phyloP scores from a whole-genome alignment of 2,888 invertebrate species.

The Doris montereyensis region DNA sequence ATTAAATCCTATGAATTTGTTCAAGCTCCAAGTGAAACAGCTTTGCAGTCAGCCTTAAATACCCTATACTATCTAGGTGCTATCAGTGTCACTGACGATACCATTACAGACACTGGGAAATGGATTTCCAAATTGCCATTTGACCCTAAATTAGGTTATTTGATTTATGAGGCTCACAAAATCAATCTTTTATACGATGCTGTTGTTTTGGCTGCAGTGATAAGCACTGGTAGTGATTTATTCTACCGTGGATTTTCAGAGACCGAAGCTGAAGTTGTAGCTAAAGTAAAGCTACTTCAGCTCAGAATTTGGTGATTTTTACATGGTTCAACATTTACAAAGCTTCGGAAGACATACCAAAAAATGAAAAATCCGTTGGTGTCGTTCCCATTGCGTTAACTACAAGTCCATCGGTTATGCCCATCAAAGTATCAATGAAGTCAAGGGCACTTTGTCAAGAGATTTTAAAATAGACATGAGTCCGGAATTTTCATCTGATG shows the following conservation, averaged over 20 bases:
- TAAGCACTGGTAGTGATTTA: conserved; percentile 59
- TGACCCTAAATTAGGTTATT: conserved; percentile 62
- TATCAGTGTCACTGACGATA: conserved; percentile 45
- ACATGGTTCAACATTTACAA: conserved; percentile 62
- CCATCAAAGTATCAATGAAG: conserved; percentile 57
- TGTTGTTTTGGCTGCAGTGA: conserved; percentile 59
- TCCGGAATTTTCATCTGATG: conserved; percentile 44
- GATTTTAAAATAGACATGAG: conserved; percentile 49
- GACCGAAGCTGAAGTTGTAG: conserved; percentile 57
- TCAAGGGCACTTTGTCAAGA: conserved; percentile 49
- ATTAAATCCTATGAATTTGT: conserved; percentile 68
- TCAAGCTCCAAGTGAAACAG: conserved; percentile 59
- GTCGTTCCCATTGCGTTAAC: conserved; percentile 68
- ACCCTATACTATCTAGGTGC: conserved; percentile 63
- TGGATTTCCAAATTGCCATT: conserved; percentile 66
- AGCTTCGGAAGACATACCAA: conserved; percentile 56
- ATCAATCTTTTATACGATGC: conserved; percentile 36
- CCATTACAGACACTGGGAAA: conserved; percentile 64
- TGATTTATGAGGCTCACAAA: conserved; percentile 18
- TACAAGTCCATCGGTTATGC: conserved; percentile 63
- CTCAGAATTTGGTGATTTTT: too few relatives aligned
- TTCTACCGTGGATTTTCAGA: conserved; percentile 62
- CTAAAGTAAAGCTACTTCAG: too few relatives aligned
- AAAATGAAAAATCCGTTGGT: conserved; percentile 62
- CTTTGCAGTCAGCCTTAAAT: conserved; percentile 57